phyloP scores from a whole-genome alignment of 1,140 invertebrate genomes.

The Magallana ariakensis region DNA sequence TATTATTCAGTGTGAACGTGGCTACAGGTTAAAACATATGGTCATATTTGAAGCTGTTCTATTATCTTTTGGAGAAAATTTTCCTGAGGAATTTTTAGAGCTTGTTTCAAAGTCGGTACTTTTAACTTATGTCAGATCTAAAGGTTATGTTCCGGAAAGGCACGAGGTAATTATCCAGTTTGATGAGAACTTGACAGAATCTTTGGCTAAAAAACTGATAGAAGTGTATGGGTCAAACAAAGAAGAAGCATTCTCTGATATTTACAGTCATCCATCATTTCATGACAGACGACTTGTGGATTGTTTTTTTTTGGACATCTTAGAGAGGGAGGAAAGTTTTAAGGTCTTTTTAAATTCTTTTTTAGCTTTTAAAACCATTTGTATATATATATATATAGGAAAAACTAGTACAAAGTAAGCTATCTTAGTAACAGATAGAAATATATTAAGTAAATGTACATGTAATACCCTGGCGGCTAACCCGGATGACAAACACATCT shows the following conservation, averaged over 20 bases:
- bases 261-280: background rate
- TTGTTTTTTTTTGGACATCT: background rate
- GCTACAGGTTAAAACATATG: background rate
- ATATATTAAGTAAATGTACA: too few species aligned
- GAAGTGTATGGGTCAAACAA: background rate
- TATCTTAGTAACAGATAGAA: too few species aligned
- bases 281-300: background rate
- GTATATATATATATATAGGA: too few species aligned
- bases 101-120: background rate
- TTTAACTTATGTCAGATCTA: background rate
- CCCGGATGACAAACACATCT: too few species aligned
- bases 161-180: background rate
- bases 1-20: background rate
- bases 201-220: background rate
- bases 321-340: background rate
- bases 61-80: background rate
- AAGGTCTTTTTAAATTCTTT: background rate
- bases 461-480: too few species aligned
- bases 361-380: too few species aligned
- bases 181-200: background rate
- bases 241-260: background rate
- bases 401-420: too few species aligned
- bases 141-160: background rate
- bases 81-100: background rate
- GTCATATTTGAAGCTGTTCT: slow-evolving; percentile 3